Conservation (phyloP, 2,797 vertebrate species). For the Melanotaenia nigrans region DNA sequence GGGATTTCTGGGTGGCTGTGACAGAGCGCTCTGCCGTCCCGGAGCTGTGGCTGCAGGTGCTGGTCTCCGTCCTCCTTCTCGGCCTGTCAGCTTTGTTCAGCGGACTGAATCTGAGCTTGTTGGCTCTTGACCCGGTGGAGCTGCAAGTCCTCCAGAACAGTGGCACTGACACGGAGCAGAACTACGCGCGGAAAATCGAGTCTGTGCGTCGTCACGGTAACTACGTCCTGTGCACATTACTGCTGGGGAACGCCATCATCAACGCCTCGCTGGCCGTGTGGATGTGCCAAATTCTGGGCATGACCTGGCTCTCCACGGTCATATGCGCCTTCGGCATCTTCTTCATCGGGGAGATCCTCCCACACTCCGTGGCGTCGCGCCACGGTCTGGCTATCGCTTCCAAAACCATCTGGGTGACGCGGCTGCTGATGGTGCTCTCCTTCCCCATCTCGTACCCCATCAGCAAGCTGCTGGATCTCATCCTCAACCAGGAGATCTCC, state of each 20-base stretch:
- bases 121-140: constrained; percentile 92
- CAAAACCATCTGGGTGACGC: constrained; percentile 90
- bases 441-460: constrained; percentile 93
- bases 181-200: constrained; percentile 89
- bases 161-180: constrained; percentile 89
- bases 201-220: constrained; percentile 89
- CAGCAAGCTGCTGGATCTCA: constrained; percentile 91
- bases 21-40: constrained; percentile 80
- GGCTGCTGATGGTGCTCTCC: constrained; percentile 90
- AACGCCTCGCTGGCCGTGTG: constrained; percentile 91
- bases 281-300: constrained; percentile 86
- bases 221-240: constrained; percentile 90
- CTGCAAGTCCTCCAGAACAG: constrained; percentile 92
- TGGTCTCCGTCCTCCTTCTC: constrained; percentile 88
- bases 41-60: constrained; percentile 87
- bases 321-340: constrained; percentile 90
- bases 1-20: constrained; percentile 89
- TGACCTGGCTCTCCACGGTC: constrained; percentile 88
- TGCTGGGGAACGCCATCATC: constrained; percentile 89
- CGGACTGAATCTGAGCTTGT: constrained; percentile 88
- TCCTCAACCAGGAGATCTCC: constrained; percentile 92
- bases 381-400: constrained; percentile 93
- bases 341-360: constrained; percentile 90
- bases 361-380: constrained; percentile 92
- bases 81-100: constrained; percentile 90